These are phyloP conservation scores for Tupaia chinensis DNA, from an alignment of 2,113 vertebrate species.

Conservation along the genomic window DNA sequence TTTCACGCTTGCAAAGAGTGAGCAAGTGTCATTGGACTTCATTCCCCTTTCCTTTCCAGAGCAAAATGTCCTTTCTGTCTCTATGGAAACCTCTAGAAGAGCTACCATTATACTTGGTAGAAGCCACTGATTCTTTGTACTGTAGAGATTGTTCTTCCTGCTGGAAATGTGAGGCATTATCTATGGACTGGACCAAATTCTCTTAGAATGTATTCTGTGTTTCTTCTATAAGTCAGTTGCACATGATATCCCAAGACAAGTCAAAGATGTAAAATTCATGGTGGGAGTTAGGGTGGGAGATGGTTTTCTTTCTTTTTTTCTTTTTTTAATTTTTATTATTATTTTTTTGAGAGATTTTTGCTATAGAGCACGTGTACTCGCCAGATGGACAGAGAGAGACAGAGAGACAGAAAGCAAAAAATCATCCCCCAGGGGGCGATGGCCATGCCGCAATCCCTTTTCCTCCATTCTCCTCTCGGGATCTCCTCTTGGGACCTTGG, in stretches of 20 bases:
- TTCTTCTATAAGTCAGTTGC: slow-evolving; percentile 15
- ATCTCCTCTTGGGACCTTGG: too few relatives aligned
- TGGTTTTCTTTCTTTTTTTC: not conserved
- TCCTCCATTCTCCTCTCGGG: too few relatives aligned
- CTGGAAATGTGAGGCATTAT: not conserved
- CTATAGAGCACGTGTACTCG: too few relatives aligned
- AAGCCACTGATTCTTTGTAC: slow-evolving; percentile 1
- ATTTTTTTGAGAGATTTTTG: too few relatives aligned
- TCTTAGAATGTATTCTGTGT: not conserved
- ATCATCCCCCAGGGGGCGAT: too few relatives aligned
- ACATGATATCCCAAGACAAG: not conserved
- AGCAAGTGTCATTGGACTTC: slow-evolving; percentile 29
- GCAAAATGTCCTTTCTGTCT: slow-evolving; percentile 14
- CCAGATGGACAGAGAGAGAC: too few relatives aligned
- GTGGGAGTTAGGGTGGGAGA: not conserved
- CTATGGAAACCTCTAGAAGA: slow-evolving; percentile 42
- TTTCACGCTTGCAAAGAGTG: slow-evolving; percentile 43
- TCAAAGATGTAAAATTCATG: not conserved
- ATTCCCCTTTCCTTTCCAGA: not conserved
- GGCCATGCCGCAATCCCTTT: too few relatives aligned
- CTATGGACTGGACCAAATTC: not conserved
- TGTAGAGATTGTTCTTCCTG: not conserved
- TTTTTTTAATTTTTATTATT: too few relatives aligned
- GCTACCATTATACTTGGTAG: not conserved
- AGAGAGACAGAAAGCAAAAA: too few relatives aligned